Evolutionary conservation across 2,797 vertebrate genomes (phyloP).

Genomic region (Zalophus californianus): DNA sequence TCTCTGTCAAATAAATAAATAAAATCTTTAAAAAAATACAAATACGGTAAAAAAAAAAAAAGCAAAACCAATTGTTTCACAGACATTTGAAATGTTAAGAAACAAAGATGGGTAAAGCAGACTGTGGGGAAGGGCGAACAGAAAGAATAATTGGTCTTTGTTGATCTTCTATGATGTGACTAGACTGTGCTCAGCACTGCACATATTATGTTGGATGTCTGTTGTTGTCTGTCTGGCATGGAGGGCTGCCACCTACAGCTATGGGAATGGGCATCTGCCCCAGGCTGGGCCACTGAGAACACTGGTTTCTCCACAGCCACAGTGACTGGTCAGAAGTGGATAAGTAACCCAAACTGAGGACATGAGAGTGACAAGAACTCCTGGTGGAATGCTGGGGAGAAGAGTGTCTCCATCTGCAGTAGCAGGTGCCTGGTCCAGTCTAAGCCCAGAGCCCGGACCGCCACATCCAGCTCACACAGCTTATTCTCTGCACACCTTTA

Average conservation of each 20-base stretch:
- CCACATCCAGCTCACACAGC: no score
- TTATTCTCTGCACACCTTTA: not conserved
- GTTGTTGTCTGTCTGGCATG: not conserved
- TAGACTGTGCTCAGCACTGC: not conserved
- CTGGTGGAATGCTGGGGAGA: not conserved
- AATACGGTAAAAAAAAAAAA: not conserved
- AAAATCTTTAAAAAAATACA: not conserved
- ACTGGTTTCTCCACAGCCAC: not conserved
- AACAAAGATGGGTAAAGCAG: not conserved
- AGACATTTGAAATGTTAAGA: constrained; percentile 29
- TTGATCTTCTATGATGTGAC: not conserved
- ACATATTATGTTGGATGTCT: not conserved
- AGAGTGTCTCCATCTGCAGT: not conserved
- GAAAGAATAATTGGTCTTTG: not conserved
- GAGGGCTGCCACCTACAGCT: no score
- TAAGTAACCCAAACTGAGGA: not conserved
- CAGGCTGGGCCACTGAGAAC: not conserved
- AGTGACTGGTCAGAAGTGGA: not conserved
- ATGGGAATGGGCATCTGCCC: not conserved
- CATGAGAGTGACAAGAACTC: not conserved
- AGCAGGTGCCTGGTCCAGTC: no score
- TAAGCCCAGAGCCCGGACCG: not conserved
- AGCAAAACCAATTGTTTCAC: not conserved
- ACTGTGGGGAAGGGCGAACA: not conserved
- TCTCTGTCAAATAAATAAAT: not conserved